Conservation (phyloP, 2,797 vertebrate genomes). For the Artibeus lituratus region DNA sequence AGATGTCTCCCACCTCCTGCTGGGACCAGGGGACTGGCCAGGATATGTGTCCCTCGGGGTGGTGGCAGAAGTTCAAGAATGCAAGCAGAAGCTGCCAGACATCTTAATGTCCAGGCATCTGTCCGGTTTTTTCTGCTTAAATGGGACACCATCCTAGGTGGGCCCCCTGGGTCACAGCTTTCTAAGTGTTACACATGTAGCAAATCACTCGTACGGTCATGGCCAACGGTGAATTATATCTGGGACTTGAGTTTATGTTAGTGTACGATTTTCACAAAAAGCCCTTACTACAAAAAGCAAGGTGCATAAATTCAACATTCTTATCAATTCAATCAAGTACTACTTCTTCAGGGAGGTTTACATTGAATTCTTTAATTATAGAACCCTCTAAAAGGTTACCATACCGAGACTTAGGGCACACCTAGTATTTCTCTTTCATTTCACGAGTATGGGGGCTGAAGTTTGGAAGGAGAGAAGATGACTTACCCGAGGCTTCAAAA, state of each 20-base stretch:
- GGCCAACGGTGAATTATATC: neutral
- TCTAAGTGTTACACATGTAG: neutral
- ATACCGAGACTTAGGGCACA: neutral
- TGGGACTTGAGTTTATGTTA: neutral
- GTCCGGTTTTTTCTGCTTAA: neutral
- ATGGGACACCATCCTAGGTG: neutral
- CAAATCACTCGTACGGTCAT: neutral
- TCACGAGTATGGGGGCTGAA: neutral
- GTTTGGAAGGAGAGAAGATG: neutral
- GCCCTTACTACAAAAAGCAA: neutral
- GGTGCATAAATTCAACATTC: neutral
- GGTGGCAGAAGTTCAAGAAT: neutral
- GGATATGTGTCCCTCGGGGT: neutral
- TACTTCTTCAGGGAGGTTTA: neutral
- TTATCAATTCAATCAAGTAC: neutral
- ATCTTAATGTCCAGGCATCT: neutral
- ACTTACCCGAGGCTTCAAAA: neutral
- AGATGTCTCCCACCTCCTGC: neutral
- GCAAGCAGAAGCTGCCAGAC: neutral
- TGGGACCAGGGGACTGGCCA: neutral
- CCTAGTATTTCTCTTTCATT: neutral
- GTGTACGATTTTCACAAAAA: neutral
- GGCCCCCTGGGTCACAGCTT: neutral
- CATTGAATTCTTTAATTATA: neutral
- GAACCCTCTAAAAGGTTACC: neutral